A percentile compares a stretch with the other conserved stretches of the same genome.
These are phyloP conservation scores for Electrona antarctica DNA, from an alignment of 2,113 vertebrate species.

Conservation along the genomic window DNA sequence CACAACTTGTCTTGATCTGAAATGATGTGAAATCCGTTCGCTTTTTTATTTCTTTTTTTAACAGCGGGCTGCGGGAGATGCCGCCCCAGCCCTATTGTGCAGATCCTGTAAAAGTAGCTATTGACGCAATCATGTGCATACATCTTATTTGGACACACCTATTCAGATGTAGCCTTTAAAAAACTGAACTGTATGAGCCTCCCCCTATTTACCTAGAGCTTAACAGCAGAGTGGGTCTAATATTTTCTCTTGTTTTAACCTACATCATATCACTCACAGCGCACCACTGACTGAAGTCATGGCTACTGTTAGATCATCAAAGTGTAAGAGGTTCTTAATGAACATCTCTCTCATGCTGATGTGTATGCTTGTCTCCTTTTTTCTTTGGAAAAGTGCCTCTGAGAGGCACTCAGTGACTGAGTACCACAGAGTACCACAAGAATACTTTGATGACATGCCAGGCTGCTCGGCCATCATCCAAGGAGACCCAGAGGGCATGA, in stretches of 20 bases:
- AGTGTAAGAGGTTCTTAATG: neutral
- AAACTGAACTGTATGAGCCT: neutral
- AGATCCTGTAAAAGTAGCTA: too few species aligned
- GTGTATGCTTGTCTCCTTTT: neutral
- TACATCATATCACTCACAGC: neutral
- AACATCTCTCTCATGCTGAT: too few species aligned
- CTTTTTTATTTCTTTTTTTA: too few species aligned
- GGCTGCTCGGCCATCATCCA: constrained; percentile 77
- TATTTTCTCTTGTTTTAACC: neutral
- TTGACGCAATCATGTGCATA: too few species aligned
- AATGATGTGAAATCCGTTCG: too few species aligned
- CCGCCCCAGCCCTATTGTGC: too few species aligned
- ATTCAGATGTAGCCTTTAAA: accelerated
- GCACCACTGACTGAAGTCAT: constrained; percentile 1
- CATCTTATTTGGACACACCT: constrained; percentile 5
- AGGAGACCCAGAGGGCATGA: constrained; percentile 64
- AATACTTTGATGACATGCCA: constrained; percentile 53
- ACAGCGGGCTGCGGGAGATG: too few species aligned
- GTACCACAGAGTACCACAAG: constrained; percentile 14
- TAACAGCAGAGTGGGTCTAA: neutral
- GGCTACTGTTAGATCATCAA: accelerated
- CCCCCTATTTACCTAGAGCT: neutral
- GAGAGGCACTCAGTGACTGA: neutral
- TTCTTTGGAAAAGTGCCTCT: constrained; percentile 25
- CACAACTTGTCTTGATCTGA: too few species aligned